Evolutionary conservation across 37 sponge, comb jelly and placozoan genomes (phyloP).

Genomic region (Spongilla lacustris): DNA sequence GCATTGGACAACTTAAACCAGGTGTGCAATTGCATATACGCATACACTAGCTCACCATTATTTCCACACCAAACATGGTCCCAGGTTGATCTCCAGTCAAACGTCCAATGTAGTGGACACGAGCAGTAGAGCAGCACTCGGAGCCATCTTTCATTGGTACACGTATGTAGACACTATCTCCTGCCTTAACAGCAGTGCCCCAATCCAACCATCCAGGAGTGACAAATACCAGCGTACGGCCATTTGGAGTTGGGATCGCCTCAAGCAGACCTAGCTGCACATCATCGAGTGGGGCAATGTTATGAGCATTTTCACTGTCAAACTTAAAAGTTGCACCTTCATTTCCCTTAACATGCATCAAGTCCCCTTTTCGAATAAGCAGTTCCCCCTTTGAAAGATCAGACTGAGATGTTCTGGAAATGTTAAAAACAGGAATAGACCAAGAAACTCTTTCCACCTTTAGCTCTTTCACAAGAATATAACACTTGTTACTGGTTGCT

Average conservation of each 20-base stretch:
- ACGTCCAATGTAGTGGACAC: conserved; percentile 38
- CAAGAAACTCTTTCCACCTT: background rate
- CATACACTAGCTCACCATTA: conserved; percentile 37
- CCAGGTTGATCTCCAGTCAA: conserved; percentile 28
- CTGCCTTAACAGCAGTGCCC: conserved; percentile 18
- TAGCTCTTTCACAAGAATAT: background rate
- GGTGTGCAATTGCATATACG: background rate
- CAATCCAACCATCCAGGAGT: conserved; percentile 9
- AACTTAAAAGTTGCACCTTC: conserved; percentile 8
- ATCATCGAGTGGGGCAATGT: conserved; percentile 33
- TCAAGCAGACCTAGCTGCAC: conserved; percentile 23
- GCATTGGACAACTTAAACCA: background rate
- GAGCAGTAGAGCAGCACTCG: conserved; percentile 1
- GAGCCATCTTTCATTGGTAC: background rate
- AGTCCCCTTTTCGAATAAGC: background rate
- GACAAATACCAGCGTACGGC: background rate
- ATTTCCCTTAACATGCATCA: background rate
- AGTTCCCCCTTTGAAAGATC: conserved; percentile 37
- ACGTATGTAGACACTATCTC: conserved; percentile 23
- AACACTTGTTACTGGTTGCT: background rate
- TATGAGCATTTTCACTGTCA: background rate
- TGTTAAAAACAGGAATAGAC: background rate
- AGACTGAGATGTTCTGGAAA: background rate
- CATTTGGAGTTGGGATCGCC: background rate
- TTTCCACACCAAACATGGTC: conserved; percentile 72